Conservation (phyloP, 2,888 invertebrate genomes). For the Agriopis leucophaearia region DNA sequence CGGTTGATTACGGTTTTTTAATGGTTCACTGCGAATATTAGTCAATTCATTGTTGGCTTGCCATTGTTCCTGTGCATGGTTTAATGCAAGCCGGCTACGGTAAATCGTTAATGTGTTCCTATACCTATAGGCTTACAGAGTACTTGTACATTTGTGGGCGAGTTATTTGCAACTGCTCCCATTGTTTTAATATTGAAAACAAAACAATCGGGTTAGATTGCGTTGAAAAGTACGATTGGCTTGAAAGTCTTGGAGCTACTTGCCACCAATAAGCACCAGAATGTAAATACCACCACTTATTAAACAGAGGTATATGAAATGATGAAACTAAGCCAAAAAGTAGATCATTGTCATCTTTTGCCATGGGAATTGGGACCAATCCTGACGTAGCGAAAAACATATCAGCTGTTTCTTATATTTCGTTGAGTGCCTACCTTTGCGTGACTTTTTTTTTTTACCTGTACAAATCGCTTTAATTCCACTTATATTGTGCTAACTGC, state of each 20-base stretch:
- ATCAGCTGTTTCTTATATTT: too few relatives aligned
- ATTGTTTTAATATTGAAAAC: slow-evolving; percentile 25
- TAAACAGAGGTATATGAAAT: too few relatives aligned
- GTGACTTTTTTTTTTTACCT: too few relatives aligned
- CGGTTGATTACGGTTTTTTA: slow-evolving; percentile 81
- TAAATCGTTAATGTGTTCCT: slow-evolving; percentile 43
- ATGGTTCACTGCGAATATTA: slow-evolving; percentile 74
- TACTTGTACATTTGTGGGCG: slow-evolving; percentile 11
- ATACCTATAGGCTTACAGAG: slow-evolving; percentile 19
- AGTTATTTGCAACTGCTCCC: slow-evolving; percentile 26
- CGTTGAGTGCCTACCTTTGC: too few relatives aligned
- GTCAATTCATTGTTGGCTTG: slow-evolving; percentile 68
- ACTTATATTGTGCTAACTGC: too few relatives aligned
- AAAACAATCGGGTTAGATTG: slow-evolving; percentile 22
- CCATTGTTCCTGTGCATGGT: slow-evolving; percentile 53
- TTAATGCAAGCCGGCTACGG: slow-evolving; percentile 41
- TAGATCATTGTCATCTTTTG: too few relatives aligned
- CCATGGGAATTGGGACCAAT: too few relatives aligned
- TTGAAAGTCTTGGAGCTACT: background rate
- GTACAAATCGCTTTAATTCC: too few relatives aligned
- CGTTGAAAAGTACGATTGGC: slow-evolving; percentile 7
- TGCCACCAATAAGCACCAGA: background rate
- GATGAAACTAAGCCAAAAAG: too few relatives aligned
- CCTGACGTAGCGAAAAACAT: too few relatives aligned
- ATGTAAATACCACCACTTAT: too few relatives aligned